Evolutionary conservation across 2,797 vertebrate species (phyloP).

Genomic region (Phrynocephalus vlangalii): DNA sequence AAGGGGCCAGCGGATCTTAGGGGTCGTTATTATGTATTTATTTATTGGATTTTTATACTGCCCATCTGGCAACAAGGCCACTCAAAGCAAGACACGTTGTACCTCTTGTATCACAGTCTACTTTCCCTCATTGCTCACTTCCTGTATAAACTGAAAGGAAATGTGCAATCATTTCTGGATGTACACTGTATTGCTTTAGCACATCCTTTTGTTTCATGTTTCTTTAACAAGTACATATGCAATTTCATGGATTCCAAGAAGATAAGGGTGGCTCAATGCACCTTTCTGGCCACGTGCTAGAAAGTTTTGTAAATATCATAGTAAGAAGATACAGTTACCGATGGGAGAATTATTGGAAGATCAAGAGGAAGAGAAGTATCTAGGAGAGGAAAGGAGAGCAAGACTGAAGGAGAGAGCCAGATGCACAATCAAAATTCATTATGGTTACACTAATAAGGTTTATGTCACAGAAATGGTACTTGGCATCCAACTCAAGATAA

Average conservation of each 20-base stretch:
- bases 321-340: neutral
- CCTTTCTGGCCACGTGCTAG: no score
- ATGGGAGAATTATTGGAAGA: neutral
- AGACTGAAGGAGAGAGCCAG: neutral
- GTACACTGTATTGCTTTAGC: constrained; percentile 19
- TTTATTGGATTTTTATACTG: no score
- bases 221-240: neutral
- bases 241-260: neutral
- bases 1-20: no score
- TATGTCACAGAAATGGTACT: neutral
- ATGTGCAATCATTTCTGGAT: neutral
- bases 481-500: neutral
- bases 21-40: no score
- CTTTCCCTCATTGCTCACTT: neutral
- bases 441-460: neutral
- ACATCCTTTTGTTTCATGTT: constrained; percentile 59
- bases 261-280: no score
- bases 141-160: constrained; percentile 22
- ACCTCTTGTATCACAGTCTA: neutral
- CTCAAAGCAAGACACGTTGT: neutral
- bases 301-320: neutral
- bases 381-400: neutral
- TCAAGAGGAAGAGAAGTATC: neutral
- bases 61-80: no score
- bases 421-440: no score